Conservation (phyloP, 1,140 invertebrate genomes). For the Zaprionus tsacasi region DNA sequence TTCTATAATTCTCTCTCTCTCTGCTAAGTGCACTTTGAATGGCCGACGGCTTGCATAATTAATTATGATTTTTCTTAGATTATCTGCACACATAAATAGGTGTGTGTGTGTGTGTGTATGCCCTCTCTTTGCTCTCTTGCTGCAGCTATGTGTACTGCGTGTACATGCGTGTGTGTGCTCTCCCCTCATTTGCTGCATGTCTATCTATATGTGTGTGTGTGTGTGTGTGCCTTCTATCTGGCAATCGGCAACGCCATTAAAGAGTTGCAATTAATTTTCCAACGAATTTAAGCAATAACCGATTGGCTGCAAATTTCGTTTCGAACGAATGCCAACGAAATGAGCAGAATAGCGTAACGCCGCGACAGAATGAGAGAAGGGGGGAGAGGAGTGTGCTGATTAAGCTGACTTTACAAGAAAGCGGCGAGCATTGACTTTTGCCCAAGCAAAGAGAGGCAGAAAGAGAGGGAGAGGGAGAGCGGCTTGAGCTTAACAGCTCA, state of each 20-base stretch:
- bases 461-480: slow-evolving; percentile 4
- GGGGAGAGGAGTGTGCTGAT: slow-evolving; percentile 9
- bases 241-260: slow-evolving; percentile 56
- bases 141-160: neutral
- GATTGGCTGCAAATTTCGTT: slow-evolving; percentile 59
- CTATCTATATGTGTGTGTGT: slow-evolving; percentile 19
- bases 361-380: neutral
- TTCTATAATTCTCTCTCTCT: slow-evolving; percentile 19
- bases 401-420: slow-evolving; percentile 51
- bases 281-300: slow-evolving; percentile 49
- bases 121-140: neutral
- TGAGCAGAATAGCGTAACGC: neutral
- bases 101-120: neutral
- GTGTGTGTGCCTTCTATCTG: slow-evolving; percentile 19
- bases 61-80: slow-evolving; percentile 62
- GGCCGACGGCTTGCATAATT: slow-evolving; percentile 63
- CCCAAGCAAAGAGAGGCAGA: neutral
- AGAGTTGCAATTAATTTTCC: slow-evolving; percentile 67
- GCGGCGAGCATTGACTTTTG: slow-evolving; percentile 44
- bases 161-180: neutral
- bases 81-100: slow-evolving; percentile 6
- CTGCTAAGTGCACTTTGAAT: slow-evolving; percentile 30
- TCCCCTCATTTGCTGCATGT: neutral
- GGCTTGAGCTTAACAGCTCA: slow-evolving; percentile 28
- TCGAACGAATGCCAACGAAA: slow-evolving; percentile 36